A percentile compares a stretch with the other conserved stretches of the same genome.
Evolutionary conservation across 2,797 vertebrate species (phyloP).

Genomic region (Bovichtus variegatus): DNA sequence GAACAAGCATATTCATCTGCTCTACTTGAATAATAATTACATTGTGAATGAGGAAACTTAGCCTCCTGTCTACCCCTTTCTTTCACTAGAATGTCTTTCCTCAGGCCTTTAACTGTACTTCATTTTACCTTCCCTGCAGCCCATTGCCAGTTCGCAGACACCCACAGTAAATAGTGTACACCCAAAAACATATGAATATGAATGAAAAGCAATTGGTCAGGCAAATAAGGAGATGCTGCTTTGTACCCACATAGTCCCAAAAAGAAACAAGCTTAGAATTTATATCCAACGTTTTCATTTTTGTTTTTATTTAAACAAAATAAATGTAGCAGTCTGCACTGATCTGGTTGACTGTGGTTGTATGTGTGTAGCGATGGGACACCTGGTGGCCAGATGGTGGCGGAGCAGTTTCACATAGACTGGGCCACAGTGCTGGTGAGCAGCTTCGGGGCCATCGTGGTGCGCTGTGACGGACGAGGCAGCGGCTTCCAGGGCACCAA

Average conservation of each 20-base stretch:
- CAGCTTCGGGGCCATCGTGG: constrained; percentile 89
- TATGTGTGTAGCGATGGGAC: constrained; percentile 85
- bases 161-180: neutral
- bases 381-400: constrained; percentile 93
- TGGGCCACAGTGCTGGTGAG: constrained; percentile 96
- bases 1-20: constrained; percentile 56
- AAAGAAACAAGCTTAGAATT: neutral
- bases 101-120: constrained; percentile 6
- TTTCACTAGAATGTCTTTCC: constrained; percentile 53
- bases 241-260: neutral
- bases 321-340: too few relatives aligned
- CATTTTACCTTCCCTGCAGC: neutral
- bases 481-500: constrained; percentile 96
- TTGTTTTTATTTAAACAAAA: neutral
- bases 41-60: constrained; percentile 33
- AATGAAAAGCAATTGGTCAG: neutral
- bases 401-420: constrained; percentile 90
- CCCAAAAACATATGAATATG: neutral
- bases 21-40: constrained; percentile 41
- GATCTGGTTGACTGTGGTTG: neutral
- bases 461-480: constrained; percentile 92
- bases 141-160: neutral
- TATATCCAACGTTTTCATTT: neutral
- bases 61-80: neutral
- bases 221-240: too few relatives aligned